These are phyloP conservation scores for Eciton burchellii DNA, from an alignment of 1,140 invertebrate genomes.

Conservation along the genomic window DNA sequence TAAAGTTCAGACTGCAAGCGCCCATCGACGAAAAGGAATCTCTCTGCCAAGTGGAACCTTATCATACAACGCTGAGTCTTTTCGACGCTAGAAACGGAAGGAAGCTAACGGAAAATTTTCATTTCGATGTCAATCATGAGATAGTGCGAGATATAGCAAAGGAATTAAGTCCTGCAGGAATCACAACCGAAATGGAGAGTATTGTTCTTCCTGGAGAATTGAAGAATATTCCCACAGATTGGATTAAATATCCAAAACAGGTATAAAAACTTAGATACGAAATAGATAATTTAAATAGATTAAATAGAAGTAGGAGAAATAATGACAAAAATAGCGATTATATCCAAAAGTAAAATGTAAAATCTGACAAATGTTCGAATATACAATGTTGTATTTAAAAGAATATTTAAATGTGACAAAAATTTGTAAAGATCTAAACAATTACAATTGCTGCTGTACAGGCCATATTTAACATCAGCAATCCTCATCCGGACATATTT, in stretches of 20 bases:
- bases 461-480: slow-evolving; percentile 93
- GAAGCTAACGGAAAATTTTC: slow-evolving; percentile 97
- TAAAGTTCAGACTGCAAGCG: slow-evolving; percentile 93
- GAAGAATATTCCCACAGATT: slow-evolving; percentile 87
- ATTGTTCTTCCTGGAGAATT: slow-evolving; percentile 82
- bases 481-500: slow-evolving; percentile 95
- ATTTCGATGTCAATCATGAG: slow-evolving; percentile 94
- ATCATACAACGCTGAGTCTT: slow-evolving; percentile 93
- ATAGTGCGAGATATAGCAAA: slow-evolving; percentile 87
- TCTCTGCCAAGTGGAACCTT: slow-evolving; percentile 95
- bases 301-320: too few species aligned
- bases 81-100: slow-evolving; percentile 94
- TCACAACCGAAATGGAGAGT: slow-evolving; percentile 74
- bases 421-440: not conserved
- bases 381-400: too few species aligned
- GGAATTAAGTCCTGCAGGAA: slow-evolving; percentile 74
- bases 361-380: not conserved
- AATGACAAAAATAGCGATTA: too few species aligned
- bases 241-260: slow-evolving; percentile 88
- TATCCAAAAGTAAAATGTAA: slow-evolving; percentile 62
- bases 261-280: slow-evolving; percentile 81
- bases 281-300: too few species aligned
- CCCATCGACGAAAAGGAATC: slow-evolving; percentile 92
- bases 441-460: slow-evolving; percentile 83
- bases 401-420: too few species aligned